A percentile compares a stretch with the other conserved stretches of the same genome.
Conservation (phyloP, 2,888 invertebrate species). For the Dryocosmus kuriphilus region DNA sequence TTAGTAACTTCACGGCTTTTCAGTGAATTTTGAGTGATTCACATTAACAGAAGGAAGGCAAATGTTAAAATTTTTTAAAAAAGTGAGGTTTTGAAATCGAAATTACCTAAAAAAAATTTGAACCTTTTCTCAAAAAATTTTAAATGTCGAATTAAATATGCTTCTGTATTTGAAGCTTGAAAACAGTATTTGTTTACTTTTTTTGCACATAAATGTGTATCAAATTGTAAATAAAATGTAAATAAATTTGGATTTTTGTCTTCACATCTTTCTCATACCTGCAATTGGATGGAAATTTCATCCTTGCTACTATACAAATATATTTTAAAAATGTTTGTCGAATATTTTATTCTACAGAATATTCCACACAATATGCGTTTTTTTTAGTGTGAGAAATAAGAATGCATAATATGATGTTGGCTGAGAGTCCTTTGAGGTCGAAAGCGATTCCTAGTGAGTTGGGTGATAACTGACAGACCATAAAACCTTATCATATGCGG, state of each 20-base stretch:
- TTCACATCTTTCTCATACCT: background rate
- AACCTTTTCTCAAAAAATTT: too few species aligned
- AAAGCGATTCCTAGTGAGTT: conserved; percentile 41
- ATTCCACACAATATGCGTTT: background rate
- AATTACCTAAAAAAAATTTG: too few species aligned
- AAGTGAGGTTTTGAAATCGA: too few species aligned
- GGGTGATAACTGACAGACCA: conserved; percentile 71
- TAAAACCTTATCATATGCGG: conserved; percentile 76
- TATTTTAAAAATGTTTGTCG: background rate
- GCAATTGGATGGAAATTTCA: background rate
- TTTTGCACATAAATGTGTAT: too few species aligned
- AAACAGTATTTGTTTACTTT: too few species aligned
- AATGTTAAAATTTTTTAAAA: too few species aligned
- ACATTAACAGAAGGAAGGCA: too few species aligned
- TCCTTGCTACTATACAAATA: background rate
- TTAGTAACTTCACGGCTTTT: too few species aligned
- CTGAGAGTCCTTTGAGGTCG: conserved; percentile 10
- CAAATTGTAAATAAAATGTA: too few species aligned
- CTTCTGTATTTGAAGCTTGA: too few species aligned
- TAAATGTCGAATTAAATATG: too few species aligned
- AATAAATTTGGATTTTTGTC: background rate
- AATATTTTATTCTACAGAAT: background rate
- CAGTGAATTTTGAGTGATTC: too few species aligned
- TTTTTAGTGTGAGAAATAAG: background rate
- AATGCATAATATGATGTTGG: conserved; percentile 11